Evolutionary conservation across 2,888 invertebrate species (phyloP).

Genomic region (Glyphotaelius pellucidus): DNA sequence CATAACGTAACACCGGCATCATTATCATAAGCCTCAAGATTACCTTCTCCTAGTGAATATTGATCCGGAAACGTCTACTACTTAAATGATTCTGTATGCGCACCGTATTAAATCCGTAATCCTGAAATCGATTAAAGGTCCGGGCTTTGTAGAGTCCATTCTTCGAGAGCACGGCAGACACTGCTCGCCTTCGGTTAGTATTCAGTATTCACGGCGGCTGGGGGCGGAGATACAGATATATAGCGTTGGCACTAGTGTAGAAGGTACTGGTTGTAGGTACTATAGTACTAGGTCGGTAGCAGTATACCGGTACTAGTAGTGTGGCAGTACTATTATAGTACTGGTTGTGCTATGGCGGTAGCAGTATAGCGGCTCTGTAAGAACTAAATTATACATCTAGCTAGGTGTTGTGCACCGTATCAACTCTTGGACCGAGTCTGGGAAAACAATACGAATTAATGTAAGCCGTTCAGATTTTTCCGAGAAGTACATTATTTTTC

Average conservation of each 20-base stretch:
- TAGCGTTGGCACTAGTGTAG: background rate
- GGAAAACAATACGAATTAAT: background rate
- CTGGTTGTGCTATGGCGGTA: background rate
- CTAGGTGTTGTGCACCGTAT: background rate
- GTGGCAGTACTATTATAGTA: background rate
- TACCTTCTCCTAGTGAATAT: background rate
- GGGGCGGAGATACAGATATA: background rate
- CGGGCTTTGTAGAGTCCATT: conserved; percentile 44
- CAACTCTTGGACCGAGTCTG: background rate
- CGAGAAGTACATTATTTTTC: background rate
- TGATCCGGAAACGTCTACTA: conserved; percentile 17
- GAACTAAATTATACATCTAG: background rate
- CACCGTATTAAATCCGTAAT: conserved; percentile 48
- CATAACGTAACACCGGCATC: background rate
- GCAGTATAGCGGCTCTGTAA: background rate
- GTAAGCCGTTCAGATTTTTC: background rate
- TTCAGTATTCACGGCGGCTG: conserved; percentile 35
- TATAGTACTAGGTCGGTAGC: background rate
- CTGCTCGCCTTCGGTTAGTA: conserved; percentile 58
- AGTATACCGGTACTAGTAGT: background rate
- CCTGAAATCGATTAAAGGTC: conserved; percentile 60
- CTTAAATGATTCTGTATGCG: conserved; percentile 39
- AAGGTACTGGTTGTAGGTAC: background rate
- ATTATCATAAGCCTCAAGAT: background rate
- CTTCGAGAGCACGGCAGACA: conserved; percentile 41